Evolutionary conservation across 2,888 invertebrate genomes (phyloP), one percentile per base, ranked within the genome.

Genomic region (Prenolepis imparis): DNA sequence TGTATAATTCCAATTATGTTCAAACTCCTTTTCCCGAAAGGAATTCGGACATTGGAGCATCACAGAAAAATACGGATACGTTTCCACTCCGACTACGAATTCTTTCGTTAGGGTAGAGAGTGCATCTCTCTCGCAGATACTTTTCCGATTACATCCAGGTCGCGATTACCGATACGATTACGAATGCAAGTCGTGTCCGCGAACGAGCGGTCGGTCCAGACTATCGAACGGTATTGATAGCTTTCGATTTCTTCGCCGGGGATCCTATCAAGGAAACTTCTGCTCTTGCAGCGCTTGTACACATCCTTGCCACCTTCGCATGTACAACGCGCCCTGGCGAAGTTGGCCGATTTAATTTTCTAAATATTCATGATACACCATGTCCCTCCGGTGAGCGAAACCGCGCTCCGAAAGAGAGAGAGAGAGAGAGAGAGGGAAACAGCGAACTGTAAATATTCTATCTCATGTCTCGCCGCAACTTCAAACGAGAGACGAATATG

Each of bases 391-490:
- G 85, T 81, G 18, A 82, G 77, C 78, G 84, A 83, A 63, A 78
- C 18, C 44, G 57, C 59, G 61, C 59, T 28, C 32, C 68, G 70
- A 24, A 8, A 8, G 48, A 52, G 18, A 48, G 18, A 15, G 44
- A 44, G 44, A 44, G 44, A 15, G 44, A 44, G 15, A 48, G 48
- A n/a, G 12, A 48, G 18, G 1, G 44, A 36, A 36, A 63, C 77
- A 80, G 52, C 44, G 75, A 84, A 78, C 84, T 88, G 90, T 90
- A 90, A 90, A 90, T 90, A 90, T 90, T 90, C 85, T 77, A 90
- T 85, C 85, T 77, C 39, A 81, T 82, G 48, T 39, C 81, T 44
- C 81, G 61, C 52, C 70, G 83, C 70, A 88, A 90, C 89, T 89
- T 84, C 86, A 87, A 89, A 90, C 89, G 83, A 85, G 88, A 84